Evolutionary conservation across 2,888 invertebrate genomes (phyloP).

Genomic region (Papilio gigon): DNA sequence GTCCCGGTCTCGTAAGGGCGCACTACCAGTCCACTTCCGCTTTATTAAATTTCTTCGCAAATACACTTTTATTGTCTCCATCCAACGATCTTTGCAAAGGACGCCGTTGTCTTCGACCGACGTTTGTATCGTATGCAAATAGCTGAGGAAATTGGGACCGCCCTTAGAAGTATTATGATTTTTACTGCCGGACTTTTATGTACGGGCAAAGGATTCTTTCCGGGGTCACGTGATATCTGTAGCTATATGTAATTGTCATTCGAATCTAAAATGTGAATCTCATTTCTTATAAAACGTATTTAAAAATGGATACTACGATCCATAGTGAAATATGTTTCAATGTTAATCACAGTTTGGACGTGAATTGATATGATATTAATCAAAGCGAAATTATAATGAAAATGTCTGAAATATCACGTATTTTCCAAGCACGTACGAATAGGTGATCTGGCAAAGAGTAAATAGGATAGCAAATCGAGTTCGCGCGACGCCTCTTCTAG

Average conservation of each 20-base stretch:
- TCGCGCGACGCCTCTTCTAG: slow-evolving; percentile 58
- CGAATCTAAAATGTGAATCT: neutral
- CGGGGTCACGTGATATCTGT: neutral
- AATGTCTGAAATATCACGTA: slow-evolving; percentile 44
- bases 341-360: neutral
- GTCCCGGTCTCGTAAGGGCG: slow-evolving; percentile 55
- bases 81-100: slow-evolving; percentile 73
- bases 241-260: neutral
- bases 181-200: slow-evolving; percentile 57
- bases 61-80: slow-evolving; percentile 79
- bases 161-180: slow-evolving; percentile 74
- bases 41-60: slow-evolving; percentile 83
- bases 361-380: slow-evolving; percentile 31
- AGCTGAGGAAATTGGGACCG: slow-evolving; percentile 69
- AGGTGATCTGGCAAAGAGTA: slow-evolving; percentile 54
- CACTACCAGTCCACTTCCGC: slow-evolving; percentile 79
- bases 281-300: neutral
- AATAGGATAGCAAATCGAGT: slow-evolving; percentile 58
- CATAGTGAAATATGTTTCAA: neutral
- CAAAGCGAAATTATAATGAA: slow-evolving; percentile 41
- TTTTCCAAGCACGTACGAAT: slow-evolving; percentile 47
- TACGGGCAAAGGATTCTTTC: neutral
- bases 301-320: neutral
- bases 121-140: slow-evolving; percentile 80
- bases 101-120: slow-evolving; percentile 67